Evolutionary conservation across 2,888 invertebrate genomes (phyloP).

Genomic region (Agriopis aurantiaria): DNA sequence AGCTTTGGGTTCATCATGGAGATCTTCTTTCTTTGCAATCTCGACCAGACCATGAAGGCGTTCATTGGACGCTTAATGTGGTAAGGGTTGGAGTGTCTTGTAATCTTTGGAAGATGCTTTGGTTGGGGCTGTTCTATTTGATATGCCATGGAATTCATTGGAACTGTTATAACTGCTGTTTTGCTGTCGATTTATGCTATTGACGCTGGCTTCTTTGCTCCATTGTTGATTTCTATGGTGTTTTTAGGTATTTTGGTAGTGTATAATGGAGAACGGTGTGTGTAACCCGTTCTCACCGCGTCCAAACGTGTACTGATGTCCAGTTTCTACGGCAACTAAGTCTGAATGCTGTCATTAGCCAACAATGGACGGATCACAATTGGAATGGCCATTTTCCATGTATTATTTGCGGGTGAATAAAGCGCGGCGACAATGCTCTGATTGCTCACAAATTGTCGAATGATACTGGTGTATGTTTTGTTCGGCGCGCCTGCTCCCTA

Average conservation of each 20-base stretch:
- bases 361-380: slow-evolving; percentile 81
- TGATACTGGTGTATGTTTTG: slow-evolving; percentile 84
- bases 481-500: slow-evolving; percentile 73
- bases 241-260: not conserved
- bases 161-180: slow-evolving; percentile 8
- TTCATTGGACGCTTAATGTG: slow-evolving; percentile 99
- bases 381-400: slow-evolving; percentile 84
- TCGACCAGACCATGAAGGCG: slow-evolving; percentile 99
- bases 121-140: slow-evolving; percentile 60
- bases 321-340: slow-evolving; percentile 72
- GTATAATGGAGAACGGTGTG: slow-evolving; percentile 9
- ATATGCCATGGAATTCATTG: slow-evolving; percentile 68
- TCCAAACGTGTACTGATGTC: slow-evolving; percentile 72
- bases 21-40: slow-evolving; percentile 94
- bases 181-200: not conserved
- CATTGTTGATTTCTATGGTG: not conserved
- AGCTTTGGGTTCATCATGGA: slow-evolving; percentile 93
- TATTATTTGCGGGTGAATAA: slow-evolving; percentile 86
- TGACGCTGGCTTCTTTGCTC: not conserved
- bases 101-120: slow-evolving; percentile 66
- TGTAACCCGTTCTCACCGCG: slow-evolving; percentile 60
- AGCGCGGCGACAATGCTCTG: slow-evolving; percentile 85
- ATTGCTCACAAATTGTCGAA: slow-evolving; percentile 87
- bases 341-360: slow-evolving; percentile 83
- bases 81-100: slow-evolving; percentile 86